phyloP scores from a whole-genome alignment of 2,113 vertebrate genomes.

The Cebidichthys violaceus region DNA sequence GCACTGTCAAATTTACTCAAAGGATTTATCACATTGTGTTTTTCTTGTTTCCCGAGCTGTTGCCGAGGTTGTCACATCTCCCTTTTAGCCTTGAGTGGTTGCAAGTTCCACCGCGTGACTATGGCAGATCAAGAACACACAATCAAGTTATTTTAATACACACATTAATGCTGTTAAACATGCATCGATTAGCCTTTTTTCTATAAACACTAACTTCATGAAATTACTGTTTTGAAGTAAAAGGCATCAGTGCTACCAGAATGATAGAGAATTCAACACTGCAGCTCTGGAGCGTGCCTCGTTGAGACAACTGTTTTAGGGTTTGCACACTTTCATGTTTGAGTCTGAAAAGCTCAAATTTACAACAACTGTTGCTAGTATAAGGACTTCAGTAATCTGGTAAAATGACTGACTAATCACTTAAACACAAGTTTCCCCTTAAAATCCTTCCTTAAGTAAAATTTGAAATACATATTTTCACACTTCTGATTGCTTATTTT shows the following conservation, averaged over 20 bases:
- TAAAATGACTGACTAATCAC: not conserved
- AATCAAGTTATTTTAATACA: not conserved
- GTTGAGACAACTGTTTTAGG: not conserved
- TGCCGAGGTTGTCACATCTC: not conserved
- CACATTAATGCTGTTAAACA: not conserved
- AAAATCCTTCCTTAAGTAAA: not conserved
- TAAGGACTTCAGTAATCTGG: no score
- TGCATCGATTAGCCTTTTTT: not conserved
- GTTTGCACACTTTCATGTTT: not conserved
- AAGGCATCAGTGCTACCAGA: not conserved
- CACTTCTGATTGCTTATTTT: not conserved
- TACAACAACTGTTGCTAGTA: not conserved
- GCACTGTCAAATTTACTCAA: not conserved
- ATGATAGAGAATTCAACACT: not conserved
- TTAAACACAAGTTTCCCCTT: not conserved
- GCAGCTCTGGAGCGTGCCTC: not conserved
- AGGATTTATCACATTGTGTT: constrained; percentile 6
- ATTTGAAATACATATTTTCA: not conserved
- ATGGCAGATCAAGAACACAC: not conserved
- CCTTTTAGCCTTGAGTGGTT: not conserved
- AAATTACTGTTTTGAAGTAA: not conserved
- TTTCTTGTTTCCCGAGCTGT: not conserved
- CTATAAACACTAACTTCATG: not conserved
- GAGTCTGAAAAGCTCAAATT: not conserved
- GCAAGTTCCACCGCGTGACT: not conserved